Conservation (phyloP, 2,797 vertebrate species). For the Urocyon cinereoargenteus region DNA sequence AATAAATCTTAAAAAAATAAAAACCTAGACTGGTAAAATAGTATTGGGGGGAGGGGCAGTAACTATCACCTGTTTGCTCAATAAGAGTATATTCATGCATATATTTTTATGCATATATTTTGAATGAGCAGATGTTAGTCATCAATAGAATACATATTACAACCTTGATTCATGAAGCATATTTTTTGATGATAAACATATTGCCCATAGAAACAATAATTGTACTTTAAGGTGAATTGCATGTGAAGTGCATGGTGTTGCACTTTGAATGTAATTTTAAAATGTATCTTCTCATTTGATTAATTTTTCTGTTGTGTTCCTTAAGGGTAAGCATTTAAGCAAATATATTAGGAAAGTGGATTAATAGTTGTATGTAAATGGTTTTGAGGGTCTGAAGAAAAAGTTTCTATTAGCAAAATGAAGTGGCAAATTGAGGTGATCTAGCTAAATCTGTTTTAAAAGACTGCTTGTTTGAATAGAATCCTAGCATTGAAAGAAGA, state of each 20-base stretch:
- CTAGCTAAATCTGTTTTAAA: neutral
- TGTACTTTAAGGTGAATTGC: neutral
- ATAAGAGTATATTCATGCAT: neutral
- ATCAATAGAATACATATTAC: slow-evolving; percentile 2
- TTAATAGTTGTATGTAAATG: neutral
- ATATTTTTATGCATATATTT: neutral
- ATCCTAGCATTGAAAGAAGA: neutral
- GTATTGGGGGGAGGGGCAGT: neutral
- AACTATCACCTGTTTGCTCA: neutral
- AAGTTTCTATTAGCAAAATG: neutral
- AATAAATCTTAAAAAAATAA: neutral
- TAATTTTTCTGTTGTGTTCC: neutral
- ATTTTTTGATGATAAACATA: slow-evolving; percentile 33
- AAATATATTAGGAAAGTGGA: neutral
- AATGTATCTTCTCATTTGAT: slow-evolving; percentile 39
- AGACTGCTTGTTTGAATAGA: neutral
- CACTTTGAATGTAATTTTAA: slow-evolving; percentile 19
- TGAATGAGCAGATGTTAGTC: neutral
- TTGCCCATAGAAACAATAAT: neutral
- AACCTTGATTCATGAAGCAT: neutral
- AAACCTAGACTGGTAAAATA: neutral
- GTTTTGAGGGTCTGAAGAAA: neutral
- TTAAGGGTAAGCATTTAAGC: slow-evolving; percentile 24
- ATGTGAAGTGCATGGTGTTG: neutral
- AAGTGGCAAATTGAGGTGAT: neutral